Evolutionary conservation across 2,888 invertebrate genomes (phyloP).

Genomic region (Plemyria rubiginata): DNA sequence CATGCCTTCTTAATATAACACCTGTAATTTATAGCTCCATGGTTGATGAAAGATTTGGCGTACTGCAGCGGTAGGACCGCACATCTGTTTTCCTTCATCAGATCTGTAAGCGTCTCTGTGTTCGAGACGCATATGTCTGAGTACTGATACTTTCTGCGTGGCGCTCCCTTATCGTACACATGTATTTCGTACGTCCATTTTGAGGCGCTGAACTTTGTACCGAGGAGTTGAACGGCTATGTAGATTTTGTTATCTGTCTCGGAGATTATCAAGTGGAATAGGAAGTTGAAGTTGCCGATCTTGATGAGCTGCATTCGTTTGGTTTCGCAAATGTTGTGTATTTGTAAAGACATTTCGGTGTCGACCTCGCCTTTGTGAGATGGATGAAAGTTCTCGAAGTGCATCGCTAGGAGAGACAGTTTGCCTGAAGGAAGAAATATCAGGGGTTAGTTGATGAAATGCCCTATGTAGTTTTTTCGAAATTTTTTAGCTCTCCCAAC

Average conservation of each 20-base stretch:
- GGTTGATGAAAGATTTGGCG: conserved; percentile 34
- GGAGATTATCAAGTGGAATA: conserved; percentile 59
- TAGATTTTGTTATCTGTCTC: conserved; percentile 48
- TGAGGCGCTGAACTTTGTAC: conserved; percentile 58
- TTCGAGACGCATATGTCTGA: conserved; percentile 54
- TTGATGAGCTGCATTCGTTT: conserved; percentile 52
- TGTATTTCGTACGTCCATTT: conserved; percentile 73
- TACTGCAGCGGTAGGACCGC: conserved; percentile 50
- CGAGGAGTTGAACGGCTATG: conserved; percentile 61
- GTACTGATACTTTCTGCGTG: conserved; percentile 59
- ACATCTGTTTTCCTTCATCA: conserved; percentile 52
- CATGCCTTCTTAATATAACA: conserved; percentile 32
- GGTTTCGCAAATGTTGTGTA: conserved; percentile 42
- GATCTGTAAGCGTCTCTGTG: conserved; percentile 45
- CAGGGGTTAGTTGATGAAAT: not conserved
- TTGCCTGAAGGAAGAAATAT: conserved; percentile 56
- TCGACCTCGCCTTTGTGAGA: conserved; percentile 53
- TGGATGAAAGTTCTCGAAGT: conserved; percentile 60
- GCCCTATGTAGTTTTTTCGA: too few relatives aligned
- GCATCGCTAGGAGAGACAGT: conserved; percentile 54
- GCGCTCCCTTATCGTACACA: conserved; percentile 64
- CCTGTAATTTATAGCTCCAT: conserved; percentile 35
- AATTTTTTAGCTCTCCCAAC: too few relatives aligned
- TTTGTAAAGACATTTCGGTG: conserved; percentile 54
- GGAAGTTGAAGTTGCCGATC: conserved; percentile 57